A percentile compares a stretch with the other conserved stretches of the same genome.
Evolutionary conservation across 2,888 invertebrate genomes (phyloP).

Genomic region (Drosophila buzzatii): DNA sequence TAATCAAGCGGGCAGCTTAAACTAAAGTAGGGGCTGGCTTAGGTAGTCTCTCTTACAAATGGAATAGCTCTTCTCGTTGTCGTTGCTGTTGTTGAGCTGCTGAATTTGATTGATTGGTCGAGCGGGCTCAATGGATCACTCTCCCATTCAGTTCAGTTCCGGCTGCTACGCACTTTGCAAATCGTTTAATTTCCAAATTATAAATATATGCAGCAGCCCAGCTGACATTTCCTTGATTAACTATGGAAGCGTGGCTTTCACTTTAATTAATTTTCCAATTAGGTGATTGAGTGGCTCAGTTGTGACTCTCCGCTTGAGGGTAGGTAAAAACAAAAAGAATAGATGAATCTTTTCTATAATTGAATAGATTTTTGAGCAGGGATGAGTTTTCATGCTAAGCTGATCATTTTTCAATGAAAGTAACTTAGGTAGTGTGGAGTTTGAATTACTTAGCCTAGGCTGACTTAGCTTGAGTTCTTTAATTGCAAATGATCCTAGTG

Average conservation of each 20-base stretch:
- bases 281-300: slow-evolving; percentile 8
- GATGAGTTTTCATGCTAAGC: neutral
- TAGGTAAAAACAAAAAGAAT: neutral
- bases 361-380: neutral
- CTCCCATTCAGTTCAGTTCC: slow-evolving; percentile 22
- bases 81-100: slow-evolving; percentile 43
- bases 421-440: neutral
- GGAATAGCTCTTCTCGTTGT: slow-evolving; percentile 14
- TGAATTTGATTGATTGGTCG: slow-evolving; percentile 73
- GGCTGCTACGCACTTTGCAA: slow-evolving; percentile 55
- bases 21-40: slow-evolving; percentile 74
- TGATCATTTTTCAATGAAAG: neutral
- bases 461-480: neutral
- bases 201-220: slow-evolving; percentile 58
- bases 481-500: neutral
- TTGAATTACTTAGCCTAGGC: neutral
- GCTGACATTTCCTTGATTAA: slow-evolving; percentile 72
- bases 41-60: slow-evolving; percentile 19
- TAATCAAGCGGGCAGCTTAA: slow-evolving; percentile 78
- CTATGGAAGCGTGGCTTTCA: slow-evolving; percentile 56
- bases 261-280: slow-evolving; percentile 64
- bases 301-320: neutral
- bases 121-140: slow-evolving; percentile 71
- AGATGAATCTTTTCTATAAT: neutral
- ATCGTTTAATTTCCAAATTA: slow-evolving; percentile 76